These are phyloP conservation scores for Ectemnius lituratus DNA, from an alignment of 2,888 invertebrate species.

Conservation along the genomic window DNA sequence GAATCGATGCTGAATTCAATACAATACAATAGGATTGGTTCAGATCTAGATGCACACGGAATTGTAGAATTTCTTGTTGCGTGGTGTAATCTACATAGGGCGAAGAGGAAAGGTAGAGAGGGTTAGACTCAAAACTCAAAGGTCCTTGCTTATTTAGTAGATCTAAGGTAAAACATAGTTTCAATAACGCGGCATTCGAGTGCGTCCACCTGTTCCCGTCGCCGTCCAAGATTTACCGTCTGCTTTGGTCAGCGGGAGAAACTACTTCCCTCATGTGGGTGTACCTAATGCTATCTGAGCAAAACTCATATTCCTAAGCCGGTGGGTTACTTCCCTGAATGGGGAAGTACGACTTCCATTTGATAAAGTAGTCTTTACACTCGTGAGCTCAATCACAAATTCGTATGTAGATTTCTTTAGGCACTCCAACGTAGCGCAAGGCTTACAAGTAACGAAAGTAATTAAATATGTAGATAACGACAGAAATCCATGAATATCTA, in stretches of 20 bases:
- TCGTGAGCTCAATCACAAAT: background rate
- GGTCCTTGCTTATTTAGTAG: slow-evolving; percentile 64
- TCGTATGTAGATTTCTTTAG: background rate
- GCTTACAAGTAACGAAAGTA: background rate
- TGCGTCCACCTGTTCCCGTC: slow-evolving; percentile 56
- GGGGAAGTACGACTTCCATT: background rate
- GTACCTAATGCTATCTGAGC: slow-evolving; percentile 44
- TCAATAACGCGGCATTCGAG: slow-evolving; percentile 46
- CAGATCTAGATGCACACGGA: background rate
- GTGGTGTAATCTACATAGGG: slow-evolving; percentile 11
- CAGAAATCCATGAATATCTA: no score
- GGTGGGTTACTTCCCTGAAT: slow-evolving; percentile 14
- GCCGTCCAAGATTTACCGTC: slow-evolving; percentile 54
- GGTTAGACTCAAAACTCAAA: slow-evolving; percentile 11
- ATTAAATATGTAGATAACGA: background rate
- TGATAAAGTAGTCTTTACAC: background rate
- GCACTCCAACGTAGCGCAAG: background rate
- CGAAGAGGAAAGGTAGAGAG: slow-evolving; percentile 14
- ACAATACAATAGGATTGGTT: no score
- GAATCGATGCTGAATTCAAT: no score
- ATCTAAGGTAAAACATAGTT: slow-evolving; percentile 57
- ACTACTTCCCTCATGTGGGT: slow-evolving; percentile 43
- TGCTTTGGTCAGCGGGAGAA: slow-evolving; percentile 51
- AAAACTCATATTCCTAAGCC: slow-evolving; percentile 27
- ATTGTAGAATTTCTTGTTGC: slow-evolving; percentile 8